phyloP scores from a whole-genome alignment of 2,888 invertebrate species.

The Trichopoda pennipes region DNA sequence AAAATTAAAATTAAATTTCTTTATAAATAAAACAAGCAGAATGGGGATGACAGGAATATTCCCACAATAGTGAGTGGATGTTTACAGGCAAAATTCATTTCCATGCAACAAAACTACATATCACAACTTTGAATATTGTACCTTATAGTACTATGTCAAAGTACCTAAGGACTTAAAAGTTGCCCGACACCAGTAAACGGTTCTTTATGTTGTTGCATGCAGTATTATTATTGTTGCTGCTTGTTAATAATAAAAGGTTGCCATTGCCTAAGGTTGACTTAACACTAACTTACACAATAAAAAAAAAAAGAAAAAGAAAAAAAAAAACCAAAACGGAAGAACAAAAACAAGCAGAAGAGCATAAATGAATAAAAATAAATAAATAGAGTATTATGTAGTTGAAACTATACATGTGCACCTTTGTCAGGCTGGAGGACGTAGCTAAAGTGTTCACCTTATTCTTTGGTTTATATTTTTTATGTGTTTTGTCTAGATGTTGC shows the following conservation, averaged over 20 bases:
- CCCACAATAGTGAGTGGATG: slow-evolving; percentile 58
- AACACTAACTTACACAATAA: slow-evolving; percentile 36
- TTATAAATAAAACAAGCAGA: slow-evolving; percentile 30
- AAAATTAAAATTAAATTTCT: slow-evolving; percentile 36
- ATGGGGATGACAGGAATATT: slow-evolving; percentile 31
- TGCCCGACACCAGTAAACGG: slow-evolving; percentile 16
- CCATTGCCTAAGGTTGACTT: slow-evolving; percentile 64
- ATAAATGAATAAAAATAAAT: slow-evolving; percentile 20
- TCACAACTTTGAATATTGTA: neutral
- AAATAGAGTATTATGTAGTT: slow-evolving; percentile 27
- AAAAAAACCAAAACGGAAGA: slow-evolving; percentile 34
- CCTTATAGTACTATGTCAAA: neutral
- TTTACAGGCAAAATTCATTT: slow-evolving; percentile 24
- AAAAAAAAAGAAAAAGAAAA: too few relatives aligned
- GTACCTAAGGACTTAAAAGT: neutral
- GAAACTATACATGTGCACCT: slow-evolving; percentile 4
- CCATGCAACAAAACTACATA: slow-evolving; percentile 19
- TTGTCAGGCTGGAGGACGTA: slow-evolving; percentile 22
- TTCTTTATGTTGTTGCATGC: slow-evolving; percentile 42
- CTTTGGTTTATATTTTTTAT: slow-evolving; percentile 25
- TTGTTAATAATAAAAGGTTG: slow-evolving; percentile 52
- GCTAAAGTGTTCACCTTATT: slow-evolving; percentile 37
- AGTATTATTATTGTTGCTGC: slow-evolving; percentile 21
- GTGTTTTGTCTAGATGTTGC: slow-evolving; percentile 32
- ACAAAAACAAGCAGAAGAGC: slow-evolving; percentile 10